Percentiles rank a stretch among this genome's conserved stretches.
Evolutionary conservation across 2,797 vertebrate species (phyloP).

Genomic region (Halcyon smyrnensis): DNA sequence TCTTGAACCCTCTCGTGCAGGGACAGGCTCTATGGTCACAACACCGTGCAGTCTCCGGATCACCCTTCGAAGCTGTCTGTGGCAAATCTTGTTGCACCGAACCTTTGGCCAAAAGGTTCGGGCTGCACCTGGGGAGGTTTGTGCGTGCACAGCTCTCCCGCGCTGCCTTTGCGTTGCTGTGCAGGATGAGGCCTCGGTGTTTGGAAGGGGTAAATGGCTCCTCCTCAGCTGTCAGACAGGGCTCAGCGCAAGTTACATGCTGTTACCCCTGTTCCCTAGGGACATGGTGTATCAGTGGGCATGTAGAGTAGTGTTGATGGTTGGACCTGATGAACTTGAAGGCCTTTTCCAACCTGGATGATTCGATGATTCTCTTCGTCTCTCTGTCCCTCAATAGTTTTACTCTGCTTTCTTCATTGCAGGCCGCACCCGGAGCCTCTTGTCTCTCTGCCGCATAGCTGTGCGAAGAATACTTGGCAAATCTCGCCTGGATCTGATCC

Average conservation of each 20-base stretch:
- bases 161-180: accelerated
- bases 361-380: neutral
- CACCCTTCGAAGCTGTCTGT: neutral
- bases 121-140: neutral
- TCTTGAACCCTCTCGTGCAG: neutral
- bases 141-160: neutral
- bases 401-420: neutral
- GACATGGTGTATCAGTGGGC: too few relatives aligned
- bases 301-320: too few relatives aligned
- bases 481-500: constrained; percentile 82
- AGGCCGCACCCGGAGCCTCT: constrained; percentile 85
- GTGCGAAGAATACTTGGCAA: constrained; percentile 89
- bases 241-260: neutral
- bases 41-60: neutral
- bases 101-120: neutral
- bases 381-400: neutral
- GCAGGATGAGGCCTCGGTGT: neutral
- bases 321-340: too few relatives aligned
- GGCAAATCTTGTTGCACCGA: neutral
- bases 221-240: neutral
- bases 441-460: constrained; percentile 86
- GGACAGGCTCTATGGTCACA: accelerated
- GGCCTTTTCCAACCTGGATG: too few relatives aligned
- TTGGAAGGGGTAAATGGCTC: neutral
- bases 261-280: neutral